Conservation (phyloP, 2,888 invertebrate species). For the Nemotelus nigrinus region DNA sequence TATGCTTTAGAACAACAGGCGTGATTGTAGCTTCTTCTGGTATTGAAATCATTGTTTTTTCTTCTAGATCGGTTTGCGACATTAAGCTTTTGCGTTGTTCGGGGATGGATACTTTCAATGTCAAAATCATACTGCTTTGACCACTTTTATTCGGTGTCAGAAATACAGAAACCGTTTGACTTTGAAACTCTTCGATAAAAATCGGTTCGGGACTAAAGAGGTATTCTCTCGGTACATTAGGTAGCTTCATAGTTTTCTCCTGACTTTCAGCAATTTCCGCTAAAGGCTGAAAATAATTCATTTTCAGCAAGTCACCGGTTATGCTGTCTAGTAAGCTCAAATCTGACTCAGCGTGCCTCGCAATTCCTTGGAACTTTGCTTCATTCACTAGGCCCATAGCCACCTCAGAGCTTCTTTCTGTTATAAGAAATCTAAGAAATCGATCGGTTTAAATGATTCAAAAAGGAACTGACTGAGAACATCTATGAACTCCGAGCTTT, state of each 20-base stretch:
- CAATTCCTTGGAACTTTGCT: neutral
- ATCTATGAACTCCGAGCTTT: constrained; percentile 27
- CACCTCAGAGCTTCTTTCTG: neutral
- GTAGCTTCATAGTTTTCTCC: constrained; percentile 59
- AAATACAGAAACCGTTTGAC: constrained; percentile 57
- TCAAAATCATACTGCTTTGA: constrained; percentile 54
- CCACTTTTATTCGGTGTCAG: constrained; percentile 59
- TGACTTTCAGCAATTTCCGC: constrained; percentile 50
- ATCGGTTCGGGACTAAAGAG: constrained; percentile 59
- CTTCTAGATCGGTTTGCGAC: constrained; percentile 49
- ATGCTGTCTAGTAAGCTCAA: constrained; percentile 8
- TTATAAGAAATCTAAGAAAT: neutral
- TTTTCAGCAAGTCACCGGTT: neutral
- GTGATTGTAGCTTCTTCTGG: constrained; percentile 53
- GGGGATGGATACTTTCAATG: constrained; percentile 56
- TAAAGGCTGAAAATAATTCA: constrained; percentile 26
- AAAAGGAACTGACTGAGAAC: constrained; percentile 29
- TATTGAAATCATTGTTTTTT: constrained; percentile 55
- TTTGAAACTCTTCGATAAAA: constrained; percentile 58
- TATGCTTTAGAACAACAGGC: constrained; percentile 53
- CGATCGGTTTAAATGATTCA: neutral
- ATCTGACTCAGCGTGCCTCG: constrained; percentile 30
- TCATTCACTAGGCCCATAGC: neutral
- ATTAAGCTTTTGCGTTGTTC: constrained; percentile 16
- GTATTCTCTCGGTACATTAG: constrained; percentile 59